phyloP scores from a whole-genome alignment of 2,113 vertebrate genomes.

The Syngnathus typhle region DNA sequence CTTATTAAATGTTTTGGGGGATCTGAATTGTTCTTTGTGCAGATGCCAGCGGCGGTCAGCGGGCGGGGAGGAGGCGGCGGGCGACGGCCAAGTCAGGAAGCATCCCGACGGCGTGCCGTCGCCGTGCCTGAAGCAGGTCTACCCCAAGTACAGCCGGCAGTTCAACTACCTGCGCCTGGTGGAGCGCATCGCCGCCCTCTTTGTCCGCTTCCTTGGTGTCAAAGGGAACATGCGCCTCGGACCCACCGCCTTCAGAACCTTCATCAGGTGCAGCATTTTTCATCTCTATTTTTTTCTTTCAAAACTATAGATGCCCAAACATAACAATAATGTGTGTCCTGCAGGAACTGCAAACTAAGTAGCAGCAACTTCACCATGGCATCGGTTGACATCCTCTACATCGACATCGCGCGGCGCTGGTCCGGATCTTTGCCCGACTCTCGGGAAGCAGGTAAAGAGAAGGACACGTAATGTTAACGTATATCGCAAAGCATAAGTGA shows the following conservation, averaged over 20 bases:
- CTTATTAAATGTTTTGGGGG: too few relatives aligned
- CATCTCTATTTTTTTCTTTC: too few relatives aligned
- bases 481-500: too few relatives aligned
- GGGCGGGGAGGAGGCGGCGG: constrained; percentile 29
- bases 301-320: background rate
- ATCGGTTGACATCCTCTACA: constrained; percentile 91
- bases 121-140: constrained; percentile 91
- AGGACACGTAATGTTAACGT: too few relatives aligned
- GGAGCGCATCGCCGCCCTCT: constrained; percentile 83
- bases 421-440: constrained; percentile 73
- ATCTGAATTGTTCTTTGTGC: background rate
- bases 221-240: constrained; percentile 88
- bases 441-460: constrained; percentile 77
- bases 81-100: constrained; percentile 35
- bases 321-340: constrained; percentile 4
- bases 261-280: constrained; percentile 76
- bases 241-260: constrained; percentile 89
- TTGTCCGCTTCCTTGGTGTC: constrained; percentile 91
- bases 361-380: constrained; percentile 90
- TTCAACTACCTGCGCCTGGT: constrained; percentile 84
- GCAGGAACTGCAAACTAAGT: constrained; percentile 88
- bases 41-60: constrained; percentile 53
- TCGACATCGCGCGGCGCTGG: constrained; percentile 92
- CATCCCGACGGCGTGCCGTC: constrained; percentile 67
- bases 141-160: constrained; percentile 89